A percentile compares a stretch with the other conserved stretches of the same genome.
Evolutionary conservation across 2,888 invertebrate genomes (phyloP).

Genomic region (Hirtodrosophila confusa): DNA sequence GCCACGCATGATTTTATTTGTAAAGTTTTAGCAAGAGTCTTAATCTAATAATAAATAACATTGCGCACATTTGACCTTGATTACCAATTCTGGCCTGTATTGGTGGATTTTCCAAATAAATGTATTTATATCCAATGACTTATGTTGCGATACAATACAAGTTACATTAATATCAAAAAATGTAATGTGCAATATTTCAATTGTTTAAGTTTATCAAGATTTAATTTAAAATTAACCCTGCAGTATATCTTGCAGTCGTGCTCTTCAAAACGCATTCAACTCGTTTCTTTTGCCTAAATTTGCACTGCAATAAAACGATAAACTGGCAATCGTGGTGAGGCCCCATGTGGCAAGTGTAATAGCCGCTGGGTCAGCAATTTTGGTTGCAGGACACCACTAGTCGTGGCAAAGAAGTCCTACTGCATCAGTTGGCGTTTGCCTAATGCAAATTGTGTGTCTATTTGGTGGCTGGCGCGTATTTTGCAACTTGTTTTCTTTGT

Average conservation of each 20-base stretch:
- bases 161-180: too few relatives aligned
- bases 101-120: too few relatives aligned
- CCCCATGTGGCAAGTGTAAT: slow-evolving; percentile 29
- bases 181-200: too few relatives aligned
- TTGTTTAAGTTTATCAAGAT: too few relatives aligned
- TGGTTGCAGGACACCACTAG: background rate
- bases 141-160: too few relatives aligned
- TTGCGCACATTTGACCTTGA: too few relatives aligned
- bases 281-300: background rate
- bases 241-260: slow-evolving; percentile 1
- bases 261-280: background rate
- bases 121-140: too few relatives aligned
- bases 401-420: background rate
- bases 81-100: too few relatives aligned
- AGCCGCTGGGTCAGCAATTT: slow-evolving; percentile 48
- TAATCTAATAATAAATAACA: too few relatives aligned
- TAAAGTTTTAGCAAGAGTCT: too few relatives aligned
- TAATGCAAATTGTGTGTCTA: slow-evolving; percentile 63
- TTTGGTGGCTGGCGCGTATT: slow-evolving; percentile 15
- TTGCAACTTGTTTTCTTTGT: slow-evolving; percentile 12
- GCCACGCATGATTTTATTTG: too few relatives aligned
- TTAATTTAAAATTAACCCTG: background rate
- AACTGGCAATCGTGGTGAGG: slow-evolving; percentile 6
- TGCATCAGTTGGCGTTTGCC: slow-evolving; percentile 26
- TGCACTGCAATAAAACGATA: slow-evolving; percentile 5